Evolutionary conservation across 2,888 invertebrate genomes (phyloP), one percentile per base, ranked within the genome.

Genomic region (Pegoplata infirma): DNA sequence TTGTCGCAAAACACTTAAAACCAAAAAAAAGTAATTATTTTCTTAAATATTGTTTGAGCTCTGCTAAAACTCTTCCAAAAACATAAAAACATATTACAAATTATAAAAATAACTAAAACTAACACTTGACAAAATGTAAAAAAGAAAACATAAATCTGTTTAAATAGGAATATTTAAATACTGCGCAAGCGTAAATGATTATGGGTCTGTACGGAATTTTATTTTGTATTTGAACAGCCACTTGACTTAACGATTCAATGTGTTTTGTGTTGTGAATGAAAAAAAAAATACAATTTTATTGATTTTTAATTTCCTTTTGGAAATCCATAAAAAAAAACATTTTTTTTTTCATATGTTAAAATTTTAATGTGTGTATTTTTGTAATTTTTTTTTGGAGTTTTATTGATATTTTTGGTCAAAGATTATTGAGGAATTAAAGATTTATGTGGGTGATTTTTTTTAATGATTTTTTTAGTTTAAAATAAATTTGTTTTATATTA

Each of bases 121-220:
- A 49, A 23, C 78, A 78, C 78, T 78, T 78, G 74, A 78, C 78
- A 64, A 74, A 66, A 69, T 78, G 69, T 46, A 47, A 25, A 25
- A n/a, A n/a, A n/a, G n/a, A n/a, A n/a, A 32, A 28, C 25, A 66
- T 53, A 78, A 69, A 74, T 69, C 64, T 58, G 64, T 78, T 78
- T 69, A 46, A 28, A 46, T 61, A 12, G 6, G 25, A 25, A 5
- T 25, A 25, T 25, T 25, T 3, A 5, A 5, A 6, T 6, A 6
- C 25, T 46, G 61, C 36, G 55, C 55, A 55, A 55, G 63, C 56
- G 47, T 46, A 61, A 21, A 51, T 32, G 40, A 25, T 40, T 59
- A 36, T 46, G 16, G 46, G 61, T 61, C 7, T 23, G n/a, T n/a
- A n/a, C n/a, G n/a, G n/a, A n/a, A n/a, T n/a, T n/a, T n/a, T n/a